A percentile compares a stretch with the other conserved stretches of the same genome.
Evolutionary conservation across 2,888 invertebrate genomes (phyloP).

Genomic region (Dryomyza anilis): DNA sequence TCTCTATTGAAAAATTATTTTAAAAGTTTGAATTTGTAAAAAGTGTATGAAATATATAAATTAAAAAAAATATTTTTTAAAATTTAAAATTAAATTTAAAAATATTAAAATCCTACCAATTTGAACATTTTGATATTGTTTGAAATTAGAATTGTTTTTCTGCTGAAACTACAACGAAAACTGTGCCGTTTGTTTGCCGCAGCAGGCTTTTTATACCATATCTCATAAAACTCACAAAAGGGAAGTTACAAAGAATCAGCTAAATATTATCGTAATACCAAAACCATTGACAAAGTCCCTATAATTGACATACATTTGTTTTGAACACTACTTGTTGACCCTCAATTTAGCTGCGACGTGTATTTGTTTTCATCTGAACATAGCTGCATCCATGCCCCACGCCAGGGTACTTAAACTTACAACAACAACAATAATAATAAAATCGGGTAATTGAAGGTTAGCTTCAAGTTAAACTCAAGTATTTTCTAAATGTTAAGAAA

Average conservation of each 20-base stretch:
- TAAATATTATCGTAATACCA: neutral
- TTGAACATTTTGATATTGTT: conserved; percentile 54
- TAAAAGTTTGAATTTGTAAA: no score
- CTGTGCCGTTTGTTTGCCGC: neutral
- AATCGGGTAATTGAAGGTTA: conserved; percentile 2
- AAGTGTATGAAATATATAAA: no score
- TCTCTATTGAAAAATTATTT: neutral
- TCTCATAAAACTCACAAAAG: no score
- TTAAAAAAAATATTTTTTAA: neutral
- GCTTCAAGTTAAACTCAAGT: neutral
- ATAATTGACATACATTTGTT: conserved; percentile 1
- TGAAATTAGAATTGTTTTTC: conserved; percentile 19
- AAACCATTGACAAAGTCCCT: neutral
- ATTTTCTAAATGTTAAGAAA: conserved; percentile 5
- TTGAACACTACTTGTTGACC: neutral
- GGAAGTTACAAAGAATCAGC: neutral
- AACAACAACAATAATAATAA: no score
- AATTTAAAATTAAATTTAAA: neutral
- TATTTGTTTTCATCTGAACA: neutral
- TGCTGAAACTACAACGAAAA: conserved; percentile 11
- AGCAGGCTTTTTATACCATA: neutral
- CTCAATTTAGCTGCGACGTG: neutral
- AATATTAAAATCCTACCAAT: conserved; percentile 46
- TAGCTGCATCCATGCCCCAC: no score
- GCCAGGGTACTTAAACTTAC: neutral